These are phyloP conservation scores for Thomomys bottae DNA, from an alignment of 2,113 vertebrate genomes.

Conservation along the genomic window DNA sequence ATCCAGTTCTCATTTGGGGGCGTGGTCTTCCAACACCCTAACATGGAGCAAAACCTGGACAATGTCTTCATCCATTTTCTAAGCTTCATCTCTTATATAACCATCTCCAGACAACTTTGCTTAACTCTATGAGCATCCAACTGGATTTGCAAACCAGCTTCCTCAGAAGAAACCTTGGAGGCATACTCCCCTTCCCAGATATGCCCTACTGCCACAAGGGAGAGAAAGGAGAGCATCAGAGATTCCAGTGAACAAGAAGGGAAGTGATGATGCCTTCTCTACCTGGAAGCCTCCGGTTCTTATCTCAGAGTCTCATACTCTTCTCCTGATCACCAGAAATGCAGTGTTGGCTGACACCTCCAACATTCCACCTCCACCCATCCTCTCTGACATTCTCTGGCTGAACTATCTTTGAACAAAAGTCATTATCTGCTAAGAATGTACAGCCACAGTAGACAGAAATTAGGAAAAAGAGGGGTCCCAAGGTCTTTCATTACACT, in stretches of 20 bases:
- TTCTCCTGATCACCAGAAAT: not conserved
- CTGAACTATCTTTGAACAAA: not conserved
- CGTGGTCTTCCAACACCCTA: no score
- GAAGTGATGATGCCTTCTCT: not conserved
- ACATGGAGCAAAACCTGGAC: not conserved
- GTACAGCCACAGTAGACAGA: not conserved
- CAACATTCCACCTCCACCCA: rapidly evolving
- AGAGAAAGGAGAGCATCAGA: rapidly evolving
- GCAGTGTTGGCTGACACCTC: not conserved
- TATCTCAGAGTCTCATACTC: no score
- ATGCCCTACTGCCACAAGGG: rapidly evolving
- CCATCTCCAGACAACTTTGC: not conserved
- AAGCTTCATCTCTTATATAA: not conserved
- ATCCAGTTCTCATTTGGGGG: not conserved
- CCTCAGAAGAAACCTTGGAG: not conserved
- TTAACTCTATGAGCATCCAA: not conserved
- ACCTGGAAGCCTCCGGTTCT: no score
- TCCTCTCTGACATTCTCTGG: not conserved
- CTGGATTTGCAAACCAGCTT: not conserved
- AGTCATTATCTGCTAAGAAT: not conserved
- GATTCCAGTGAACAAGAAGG: not conserved
- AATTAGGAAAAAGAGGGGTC: not conserved
- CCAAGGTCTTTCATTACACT: not conserved
- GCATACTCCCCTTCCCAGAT: no score
- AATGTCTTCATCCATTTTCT: not conserved